Evolutionary conservation across 1,140 invertebrate genomes (phyloP).

Genomic region (Pectinophora gossypiella): DNA sequence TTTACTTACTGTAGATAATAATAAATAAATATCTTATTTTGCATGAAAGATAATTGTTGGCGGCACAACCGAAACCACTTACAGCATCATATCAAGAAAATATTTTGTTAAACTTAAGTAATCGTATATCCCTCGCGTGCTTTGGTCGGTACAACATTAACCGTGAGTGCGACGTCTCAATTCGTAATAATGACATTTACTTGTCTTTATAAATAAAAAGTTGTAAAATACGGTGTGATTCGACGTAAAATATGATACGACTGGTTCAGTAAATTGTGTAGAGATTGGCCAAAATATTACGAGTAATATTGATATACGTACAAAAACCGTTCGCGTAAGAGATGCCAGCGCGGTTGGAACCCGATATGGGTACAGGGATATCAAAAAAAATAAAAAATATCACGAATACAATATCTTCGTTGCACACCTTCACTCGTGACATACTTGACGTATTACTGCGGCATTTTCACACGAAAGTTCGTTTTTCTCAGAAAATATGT

Average conservation of each 20-base stretch:
- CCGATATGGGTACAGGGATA: no score
- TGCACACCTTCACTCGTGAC: no score
- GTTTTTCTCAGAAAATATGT: no score
- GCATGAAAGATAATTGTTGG: slow-evolving; percentile 3
- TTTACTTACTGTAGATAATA: no score
- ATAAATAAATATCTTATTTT: no score
- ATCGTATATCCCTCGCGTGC: slow-evolving; percentile 24
- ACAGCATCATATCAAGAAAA: slow-evolving; percentile 34
- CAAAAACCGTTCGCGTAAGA: no score
- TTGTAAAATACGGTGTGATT: slow-evolving; percentile 19
- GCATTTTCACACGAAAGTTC: no score
- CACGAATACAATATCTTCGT: no score
- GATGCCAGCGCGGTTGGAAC: no score
- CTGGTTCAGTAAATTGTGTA: slow-evolving; percentile 34
- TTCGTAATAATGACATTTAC: slow-evolving; percentile 35
- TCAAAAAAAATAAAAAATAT: no score
- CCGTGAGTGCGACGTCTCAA: slow-evolving; percentile 38
- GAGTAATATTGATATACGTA: slow-evolving; percentile 28
- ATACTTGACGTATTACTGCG: no score
- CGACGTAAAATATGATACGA: slow-evolving; percentile 21
- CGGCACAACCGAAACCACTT: slow-evolving; percentile 21
- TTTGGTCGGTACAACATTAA: slow-evolving; percentile 4
- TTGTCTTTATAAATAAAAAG: slow-evolving; percentile 30
- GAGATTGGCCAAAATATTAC: slow-evolving; percentile 33
- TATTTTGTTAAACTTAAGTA: slow-evolving; percentile 29